Evolutionary conservation across 1,140 invertebrate species (phyloP), one percentile per base, ranked within the genome.

Genomic region (Dreissena rostriformis): DNA sequence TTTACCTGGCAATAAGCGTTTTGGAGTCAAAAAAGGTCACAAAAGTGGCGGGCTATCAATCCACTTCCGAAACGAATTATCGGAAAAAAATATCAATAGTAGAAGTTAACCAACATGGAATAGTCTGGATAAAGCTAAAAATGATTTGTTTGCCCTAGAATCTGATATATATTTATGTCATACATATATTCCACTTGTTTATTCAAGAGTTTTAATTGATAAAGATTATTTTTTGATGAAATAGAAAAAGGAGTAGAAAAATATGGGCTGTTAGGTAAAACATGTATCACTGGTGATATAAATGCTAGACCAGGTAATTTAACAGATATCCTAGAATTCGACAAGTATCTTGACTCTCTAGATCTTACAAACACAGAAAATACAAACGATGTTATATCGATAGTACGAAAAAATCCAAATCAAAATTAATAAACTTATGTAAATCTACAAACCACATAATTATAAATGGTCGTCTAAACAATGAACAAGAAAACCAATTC

Each of bases 201-300:
- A 29, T 28, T 53, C 53, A 63, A 52, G 8, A 66, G 63, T 77
- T n/a, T n/a, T 76, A 8, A 24, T 28, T 29, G 24, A 29, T 26
- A 12, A 76, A 51, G 39, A 76, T 65, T 76, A 61, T 76, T 76
- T 76, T 65, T 66, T 53, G 75, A 77, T 28, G 8, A 51, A 11
- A n/a, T 77, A 49, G 57, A 77, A 67, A 24, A 24, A 29, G 73
- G 57, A 19, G 14, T 76, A 26, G 52, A 76, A 24, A 76, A 76
- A 28, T 76, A 76, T 28, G 49, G 65, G 65, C 19, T 65, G 19
- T 29, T 65, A 49, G 29, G 75, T 12, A 52, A 66, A n/a, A 24
- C 51, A 8, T 77, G 24, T 52, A 24, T 76, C 8, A 76, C 73
- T 55, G 73, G 73, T 29, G 73, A 76, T 22, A 6, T 76, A 2